Percentiles rank a stretch among this genome's conserved stretches.
These are phyloP conservation scores for Platygyra sinensis DNA, from an alignment of 64 coral and sea anemone genomes.

Conservation along the genomic window DNA sequence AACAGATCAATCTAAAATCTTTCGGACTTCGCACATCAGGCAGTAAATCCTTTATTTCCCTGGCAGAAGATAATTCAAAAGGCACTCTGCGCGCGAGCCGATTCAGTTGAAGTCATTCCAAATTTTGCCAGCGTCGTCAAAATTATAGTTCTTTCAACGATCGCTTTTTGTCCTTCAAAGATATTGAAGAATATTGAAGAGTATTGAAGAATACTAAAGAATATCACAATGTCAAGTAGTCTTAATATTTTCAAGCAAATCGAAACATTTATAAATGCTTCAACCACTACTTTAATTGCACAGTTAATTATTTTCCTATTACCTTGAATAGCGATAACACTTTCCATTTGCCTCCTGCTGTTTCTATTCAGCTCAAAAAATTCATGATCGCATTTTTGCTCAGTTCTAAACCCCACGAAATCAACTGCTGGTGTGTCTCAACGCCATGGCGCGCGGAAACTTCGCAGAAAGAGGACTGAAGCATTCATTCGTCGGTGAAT, in stretches of 20 bases:
- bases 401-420: no score
- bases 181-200: neutral
- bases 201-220: neutral
- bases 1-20: no score
- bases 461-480: no score
- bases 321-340: neutral
- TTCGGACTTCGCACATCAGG: no score
- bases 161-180: neutral
- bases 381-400: no score
- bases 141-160: neutral
- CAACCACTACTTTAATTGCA: neutral
- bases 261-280: neutral
- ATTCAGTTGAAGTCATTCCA: neutral
- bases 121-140: neutral
- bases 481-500: conserved; percentile 18
- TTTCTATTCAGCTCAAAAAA: neutral
- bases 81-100: neutral
- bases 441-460: no score
- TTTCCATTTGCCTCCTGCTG: neutral
- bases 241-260: neutral
- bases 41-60: no score
- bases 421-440: no score
- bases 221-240: neutral
- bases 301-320: neutral
- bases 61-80: no score